A percentile compares a stretch with the other conserved stretches of the same genome.
Conservation (phyloP, 2,113 vertebrate species). For the Sylvia atricapilla region DNA sequence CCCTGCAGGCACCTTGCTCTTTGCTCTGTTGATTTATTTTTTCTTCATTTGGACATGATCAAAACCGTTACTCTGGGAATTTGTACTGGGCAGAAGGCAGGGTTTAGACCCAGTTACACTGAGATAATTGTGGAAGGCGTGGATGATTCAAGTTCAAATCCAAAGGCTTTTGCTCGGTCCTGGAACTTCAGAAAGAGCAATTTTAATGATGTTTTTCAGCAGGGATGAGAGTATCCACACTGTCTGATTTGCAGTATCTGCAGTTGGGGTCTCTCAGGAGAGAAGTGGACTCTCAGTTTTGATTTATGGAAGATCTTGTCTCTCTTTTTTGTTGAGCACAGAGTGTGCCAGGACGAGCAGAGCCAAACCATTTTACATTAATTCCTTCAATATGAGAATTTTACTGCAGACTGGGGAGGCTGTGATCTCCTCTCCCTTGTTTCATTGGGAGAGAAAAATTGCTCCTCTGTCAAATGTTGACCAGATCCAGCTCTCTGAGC, state of each 20-base stretch:
- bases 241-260: background rate
- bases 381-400: background rate
- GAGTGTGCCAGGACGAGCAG: background rate
- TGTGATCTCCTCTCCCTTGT: background rate
- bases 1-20: background rate
- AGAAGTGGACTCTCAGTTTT: background rate
- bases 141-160: background rate
- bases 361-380: background rate
- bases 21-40: background rate
- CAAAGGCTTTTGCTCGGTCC: background rate
- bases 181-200: background rate
- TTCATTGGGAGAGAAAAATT: background rate
- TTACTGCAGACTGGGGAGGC: background rate
- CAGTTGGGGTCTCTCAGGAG: background rate
- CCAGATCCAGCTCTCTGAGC: background rate
- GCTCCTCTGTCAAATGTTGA: background rate
- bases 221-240: background rate
- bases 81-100: background rate
- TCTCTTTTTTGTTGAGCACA: background rate
- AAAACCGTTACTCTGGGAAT: background rate
- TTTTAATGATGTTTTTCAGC: background rate
- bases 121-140: background rate
- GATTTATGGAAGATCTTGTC: background rate
- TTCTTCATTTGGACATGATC: background rate
- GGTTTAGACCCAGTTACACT: background rate